Evolutionary conservation across 2,113 vertebrate genomes (phyloP), one percentile per base, ranked within the genome.

Genomic region (Megalops atlanticus): DNA sequence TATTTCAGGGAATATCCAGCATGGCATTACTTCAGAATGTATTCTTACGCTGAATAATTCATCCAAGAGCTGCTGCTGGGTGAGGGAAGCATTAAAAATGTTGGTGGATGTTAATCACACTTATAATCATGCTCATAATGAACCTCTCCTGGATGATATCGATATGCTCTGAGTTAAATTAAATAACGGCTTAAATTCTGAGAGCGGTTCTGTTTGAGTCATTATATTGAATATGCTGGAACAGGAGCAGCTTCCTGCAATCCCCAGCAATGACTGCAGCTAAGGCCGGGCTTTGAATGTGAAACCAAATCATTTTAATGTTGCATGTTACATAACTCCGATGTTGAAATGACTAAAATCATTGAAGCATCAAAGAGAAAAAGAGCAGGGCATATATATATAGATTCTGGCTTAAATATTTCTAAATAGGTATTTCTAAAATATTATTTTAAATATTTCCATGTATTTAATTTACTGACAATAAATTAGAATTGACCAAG

Each of bases 71-170:
- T 64, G 6, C 24, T 64, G 58, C 31, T 64, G 58, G 58, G 31
- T 64, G 58, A 31, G 58, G 31, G 24, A 31, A 64, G 8, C 58
- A 64, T 64, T 64, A 64, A 64, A 64, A 8, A 64, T 64, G 58
- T 31, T 10, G 58, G n/a, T 64, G 58, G n/a, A 24, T n/a, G n/a
- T n/a, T 64, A 64, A 64, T 64, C 58, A 24, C 31, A 64, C 58
- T 64, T n/a, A 27, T 64, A 64, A 64, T 64, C 58, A 24, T 64
- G 31, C 58, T 64, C 31, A 64, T 64, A 64, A 64, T 64, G 58
- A 64, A 64, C n/a, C 58, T 11, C 58, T 64, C 10, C 1, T 11
- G 10, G 58, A 64, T 64, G 10, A 24, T 64, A 64, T 64, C 31
- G 58, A 64, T n/a, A 64, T 64, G 58, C n/a, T n/a, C 58, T 31